Conservation (phyloP, 2,113 vertebrate species). For the Setophaga petechia region DNA sequence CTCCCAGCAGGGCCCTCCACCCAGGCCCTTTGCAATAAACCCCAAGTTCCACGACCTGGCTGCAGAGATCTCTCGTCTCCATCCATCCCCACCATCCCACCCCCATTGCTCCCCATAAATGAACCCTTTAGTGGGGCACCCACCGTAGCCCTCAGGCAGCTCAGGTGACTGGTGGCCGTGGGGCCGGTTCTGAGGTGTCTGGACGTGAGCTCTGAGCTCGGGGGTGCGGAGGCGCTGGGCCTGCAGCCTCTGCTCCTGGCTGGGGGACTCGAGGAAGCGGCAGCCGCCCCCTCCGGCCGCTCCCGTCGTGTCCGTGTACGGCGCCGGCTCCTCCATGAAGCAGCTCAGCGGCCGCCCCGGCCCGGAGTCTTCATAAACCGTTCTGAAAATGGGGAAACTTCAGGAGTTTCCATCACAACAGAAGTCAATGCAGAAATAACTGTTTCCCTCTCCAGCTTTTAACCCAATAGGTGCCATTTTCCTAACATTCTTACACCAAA, state of each 20-base stretch:
- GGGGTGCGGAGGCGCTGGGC: conserved; percentile 87
- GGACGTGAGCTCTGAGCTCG: conserved; percentile 84
- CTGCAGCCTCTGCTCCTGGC: conserved; percentile 89
- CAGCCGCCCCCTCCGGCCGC: conserved; percentile 90
- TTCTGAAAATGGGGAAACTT: conserved; percentile 74
- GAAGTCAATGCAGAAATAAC: not conserved
- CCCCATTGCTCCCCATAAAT: too few relatives aligned
- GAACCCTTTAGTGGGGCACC: not conserved
- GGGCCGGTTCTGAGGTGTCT: conserved; percentile 92
- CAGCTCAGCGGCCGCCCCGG: conserved; percentile 88
- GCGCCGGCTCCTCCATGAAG: conserved; percentile 93
- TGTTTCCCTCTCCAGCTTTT: not conserved
- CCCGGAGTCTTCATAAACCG: conserved; percentile 89
- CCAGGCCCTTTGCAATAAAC: too few relatives aligned
- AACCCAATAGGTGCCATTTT: not conserved
- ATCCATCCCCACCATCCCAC: too few relatives aligned
- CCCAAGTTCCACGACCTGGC: too few relatives aligned
- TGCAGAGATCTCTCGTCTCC: too few relatives aligned
- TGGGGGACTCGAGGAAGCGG: conserved; percentile 86
- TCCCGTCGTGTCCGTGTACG: conserved; percentile 88
- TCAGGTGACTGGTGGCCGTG: conserved; percentile 94
- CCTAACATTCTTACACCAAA: not conserved
- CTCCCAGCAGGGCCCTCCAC: too few relatives aligned
- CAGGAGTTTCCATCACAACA: not conserved
- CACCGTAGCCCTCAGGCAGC: conserved; percentile 95